A percentile compares a stretch with the other conserved stretches of the same genome.
Evolutionary conservation across 2,113 vertebrate species (phyloP).

Genomic region (Apteryx mantelli): DNA sequence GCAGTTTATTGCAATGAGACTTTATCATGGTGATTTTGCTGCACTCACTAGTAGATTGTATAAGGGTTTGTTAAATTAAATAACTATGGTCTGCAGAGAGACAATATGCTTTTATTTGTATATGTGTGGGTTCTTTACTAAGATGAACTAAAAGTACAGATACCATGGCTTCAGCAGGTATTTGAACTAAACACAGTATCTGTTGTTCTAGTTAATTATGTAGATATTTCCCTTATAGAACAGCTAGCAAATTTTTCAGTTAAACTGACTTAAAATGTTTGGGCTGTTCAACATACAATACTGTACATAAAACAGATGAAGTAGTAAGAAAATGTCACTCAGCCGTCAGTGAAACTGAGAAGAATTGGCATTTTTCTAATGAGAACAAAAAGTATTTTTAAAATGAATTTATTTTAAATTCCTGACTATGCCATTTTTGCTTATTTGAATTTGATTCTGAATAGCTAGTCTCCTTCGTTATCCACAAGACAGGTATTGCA

Average conservation of each 20-base stretch:
- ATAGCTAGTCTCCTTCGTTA: background rate
- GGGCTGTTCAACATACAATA: background rate
- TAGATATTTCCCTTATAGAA: background rate
- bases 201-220: background rate
- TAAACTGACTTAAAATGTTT: background rate
- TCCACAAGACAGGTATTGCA: background rate
- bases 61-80: slow-evolving; percentile 53
- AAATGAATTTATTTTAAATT: background rate
- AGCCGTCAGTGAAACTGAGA: background rate
- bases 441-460: background rate
- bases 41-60: slow-evolving; percentile 58
- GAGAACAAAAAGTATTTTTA: background rate
- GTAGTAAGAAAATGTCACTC: background rate
- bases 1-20: slow-evolving; percentile 74
- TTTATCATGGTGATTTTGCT: slow-evolving; percentile 46
- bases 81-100: background rate
- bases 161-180: background rate
- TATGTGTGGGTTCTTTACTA: background rate
- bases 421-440: background rate
- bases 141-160: background rate
- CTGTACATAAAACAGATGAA: background rate
- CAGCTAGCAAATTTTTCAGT: background rate
- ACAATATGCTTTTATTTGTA: slow-evolving; percentile 59
- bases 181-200: background rate
- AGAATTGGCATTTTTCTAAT: background rate